Base-by-base conservation (phyloP, 2,888 invertebrate species). In the Lobophora halterata region DNA sequence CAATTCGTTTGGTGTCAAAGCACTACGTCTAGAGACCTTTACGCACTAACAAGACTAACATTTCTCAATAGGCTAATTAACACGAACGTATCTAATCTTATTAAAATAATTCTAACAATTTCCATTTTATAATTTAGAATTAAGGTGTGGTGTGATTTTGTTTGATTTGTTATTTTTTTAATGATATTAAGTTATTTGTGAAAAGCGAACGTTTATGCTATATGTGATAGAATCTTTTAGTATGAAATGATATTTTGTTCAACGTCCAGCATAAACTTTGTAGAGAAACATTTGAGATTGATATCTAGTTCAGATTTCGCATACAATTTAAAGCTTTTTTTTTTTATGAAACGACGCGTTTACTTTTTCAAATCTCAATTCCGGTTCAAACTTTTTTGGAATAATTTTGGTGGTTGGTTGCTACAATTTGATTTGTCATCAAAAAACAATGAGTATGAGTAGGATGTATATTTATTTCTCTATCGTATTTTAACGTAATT, bases 71-170 rank as follows among this genome's bases (percentile, higher is more conserved):
- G 32, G 33, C 42, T 34, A 39, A 35, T 43, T 51, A 57, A 58
- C 58, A 61, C 61, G 59, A 61, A 65, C 56, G 53, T 49, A 49
- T 44, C 50, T 42, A 46, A 68, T 68, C n/a, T n/a, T n/a, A n/a
- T n/a, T n/a, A n/a, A n/a, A n/a, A n/a, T 72, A 64, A 65, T 68
- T 66, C 67, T 76, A 74, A 75, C 71, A 62, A 61, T 64, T 66
- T 59, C 65, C 66, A 68, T 73, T 67, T 70, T 81, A 74, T 83
- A 77, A 69, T 61, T 82, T 81, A 59, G 43, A 59, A 63, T 16
- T 85, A 85, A 85, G 86, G 82, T 82, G 83, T 86, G 85, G 79
- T 83, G 81, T 86, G 79, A 75, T 73, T 70, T 68, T 65, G 71
- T 66, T 60, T 49, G 46, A 48, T 50, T 50, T 46, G 33, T 46